Base-by-base conservation (phyloP, 1,140 invertebrate genomes). In the Oncopodura yosiiana region DNA sequence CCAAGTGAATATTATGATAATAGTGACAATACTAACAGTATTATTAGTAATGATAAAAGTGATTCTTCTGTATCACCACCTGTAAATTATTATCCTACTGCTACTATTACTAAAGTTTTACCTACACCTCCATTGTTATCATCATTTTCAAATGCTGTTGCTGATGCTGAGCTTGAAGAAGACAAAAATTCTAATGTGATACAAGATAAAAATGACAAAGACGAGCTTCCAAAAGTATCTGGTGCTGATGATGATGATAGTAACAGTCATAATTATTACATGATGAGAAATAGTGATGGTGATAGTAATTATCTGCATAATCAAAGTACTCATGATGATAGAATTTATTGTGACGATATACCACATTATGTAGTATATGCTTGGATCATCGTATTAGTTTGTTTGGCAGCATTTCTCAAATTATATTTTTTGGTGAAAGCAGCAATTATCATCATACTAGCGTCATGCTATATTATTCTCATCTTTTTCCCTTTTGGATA, bases 301-400 rank as follows among this genome's bases (percentile, higher is more conserved):
- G n/a, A n/a, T n/a, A n/a, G n/a, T n/a, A n/a, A n/a, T n/a, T n/a
- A n/a, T n/a, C n/a, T n/a, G n/a, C 9, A 27, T 21, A 11, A 43
- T 18, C 6, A 42, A 18, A 29, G 3, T n/a, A 21, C 4, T 12
- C 14, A 23, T 12, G 14, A 32, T 26, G 29, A 8, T 18, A 14
- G 26, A 11, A 29, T 21, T 32, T 49, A 49, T 41, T 64, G 62
- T 39, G 37, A 30, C 3, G 62, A 59, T 21, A 41, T 49, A 56
- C 85, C 86, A 0, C 87, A 94, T 69, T 94, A 94, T 67, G 81
- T 93, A 9, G 84, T 94, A 2, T 90, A 91, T 69, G 90, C 87
- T 0, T 94, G 90, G 87, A 83, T 94, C 21, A 72, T 95, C n/a
- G 91, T 87, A 54, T 75, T 95, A 32, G 83, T 94, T 1, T 86